Evolutionary conservation across 2,888 invertebrate species (phyloP).

Genomic region (Petrolisthes manimaculis): DNA sequence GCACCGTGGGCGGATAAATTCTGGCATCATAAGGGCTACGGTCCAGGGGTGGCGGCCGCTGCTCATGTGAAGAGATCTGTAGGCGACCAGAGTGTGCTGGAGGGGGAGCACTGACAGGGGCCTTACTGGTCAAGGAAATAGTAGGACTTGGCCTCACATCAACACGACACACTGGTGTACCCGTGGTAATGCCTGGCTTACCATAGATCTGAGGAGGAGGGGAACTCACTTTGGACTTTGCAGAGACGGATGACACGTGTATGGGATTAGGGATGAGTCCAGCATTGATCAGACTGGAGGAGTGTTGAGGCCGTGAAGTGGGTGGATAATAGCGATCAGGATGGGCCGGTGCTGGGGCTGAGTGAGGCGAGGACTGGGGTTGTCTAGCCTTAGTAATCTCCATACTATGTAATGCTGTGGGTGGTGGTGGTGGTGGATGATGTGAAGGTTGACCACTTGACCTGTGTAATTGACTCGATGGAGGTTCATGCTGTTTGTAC

Average conservation of each 20-base stretch:
- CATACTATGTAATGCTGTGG: slow-evolving; percentile 40
- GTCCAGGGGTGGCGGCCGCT: slow-evolving; percentile 45
- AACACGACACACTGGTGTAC: slow-evolving; percentile 73
- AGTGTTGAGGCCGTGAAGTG: slow-evolving; percentile 37
- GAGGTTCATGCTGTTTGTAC: slow-evolving; percentile 63
- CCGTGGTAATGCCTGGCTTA: slow-evolving; percentile 74
- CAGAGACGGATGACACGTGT: slow-evolving; percentile 45
- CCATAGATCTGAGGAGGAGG: slow-evolving; percentile 64
- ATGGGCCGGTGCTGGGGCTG: slow-evolving; percentile 49
- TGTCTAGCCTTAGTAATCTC: slow-evolving; percentile 62
- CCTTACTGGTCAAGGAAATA: slow-evolving; percentile 54
- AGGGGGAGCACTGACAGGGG: slow-evolving; percentile 50
- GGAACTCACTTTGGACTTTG: slow-evolving; percentile 62
- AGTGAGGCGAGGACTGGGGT: slow-evolving; percentile 62
- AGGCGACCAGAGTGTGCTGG: slow-evolving; percentile 63
- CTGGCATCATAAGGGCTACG: slow-evolving; percentile 58
- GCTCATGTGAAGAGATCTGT: slow-evolving; percentile 58
- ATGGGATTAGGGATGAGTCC: slow-evolving; percentile 61
- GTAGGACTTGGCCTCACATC: slow-evolving; percentile 52
- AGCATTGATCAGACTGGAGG: slow-evolving; percentile 46
- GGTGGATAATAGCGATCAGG: slow-evolving; percentile 53
- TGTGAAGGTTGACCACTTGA: slow-evolving; percentile 35
- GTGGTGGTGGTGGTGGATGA: slow-evolving; percentile 27
- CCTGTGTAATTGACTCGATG: slow-evolving; percentile 51
- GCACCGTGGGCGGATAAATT: slow-evolving; percentile 59